Conservation (phyloP, 2,888 invertebrate genomes). For the Parapristionchus giblindavisi region DNA sequence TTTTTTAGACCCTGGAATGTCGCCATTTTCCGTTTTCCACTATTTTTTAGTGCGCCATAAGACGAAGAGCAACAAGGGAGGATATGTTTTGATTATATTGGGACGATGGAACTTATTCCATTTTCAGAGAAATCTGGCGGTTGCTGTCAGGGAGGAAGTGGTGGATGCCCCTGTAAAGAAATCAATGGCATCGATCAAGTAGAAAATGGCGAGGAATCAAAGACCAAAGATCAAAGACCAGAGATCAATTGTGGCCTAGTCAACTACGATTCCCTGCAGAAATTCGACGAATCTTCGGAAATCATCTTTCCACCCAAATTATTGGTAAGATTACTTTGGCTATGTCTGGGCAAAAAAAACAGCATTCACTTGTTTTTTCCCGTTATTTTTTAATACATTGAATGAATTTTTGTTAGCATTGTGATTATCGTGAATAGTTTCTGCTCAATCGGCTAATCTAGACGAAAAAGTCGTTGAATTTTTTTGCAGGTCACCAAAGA, state of each 20-base stretch:
- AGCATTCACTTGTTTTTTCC: too few relatives aligned
- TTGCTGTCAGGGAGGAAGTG: constrained; percentile 28
- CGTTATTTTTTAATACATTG: neutral
- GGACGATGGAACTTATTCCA: neutral
- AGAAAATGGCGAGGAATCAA: constrained; percentile 34
- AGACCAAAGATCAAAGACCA: constrained; percentile 27
- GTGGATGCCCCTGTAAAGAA: constrained; percentile 38
- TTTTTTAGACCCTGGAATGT: too few relatives aligned
- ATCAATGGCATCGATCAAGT: neutral
- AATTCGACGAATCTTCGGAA: constrained; percentile 83
- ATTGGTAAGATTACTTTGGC: constrained; percentile 74
- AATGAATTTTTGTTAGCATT: neutral
- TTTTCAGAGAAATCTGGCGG: constrained; percentile 10
- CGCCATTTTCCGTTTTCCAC: too few relatives aligned
- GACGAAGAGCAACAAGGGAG: too few relatives aligned
- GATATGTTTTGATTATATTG: neutral
- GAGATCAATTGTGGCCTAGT: constrained; percentile 33
- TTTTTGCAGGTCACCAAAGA: too few relatives aligned
- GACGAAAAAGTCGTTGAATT: neutral
- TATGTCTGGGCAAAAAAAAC: too few relatives aligned
- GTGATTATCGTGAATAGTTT: neutral
- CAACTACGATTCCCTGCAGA: constrained; percentile 60
- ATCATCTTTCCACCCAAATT: constrained; percentile 90
- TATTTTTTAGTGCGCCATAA: too few relatives aligned
- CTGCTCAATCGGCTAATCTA: neutral